These are phyloP conservation scores for Microhierax caerulescens DNA, from an alignment of 2,797 vertebrate species.

Conservation along the genomic window DNA sequence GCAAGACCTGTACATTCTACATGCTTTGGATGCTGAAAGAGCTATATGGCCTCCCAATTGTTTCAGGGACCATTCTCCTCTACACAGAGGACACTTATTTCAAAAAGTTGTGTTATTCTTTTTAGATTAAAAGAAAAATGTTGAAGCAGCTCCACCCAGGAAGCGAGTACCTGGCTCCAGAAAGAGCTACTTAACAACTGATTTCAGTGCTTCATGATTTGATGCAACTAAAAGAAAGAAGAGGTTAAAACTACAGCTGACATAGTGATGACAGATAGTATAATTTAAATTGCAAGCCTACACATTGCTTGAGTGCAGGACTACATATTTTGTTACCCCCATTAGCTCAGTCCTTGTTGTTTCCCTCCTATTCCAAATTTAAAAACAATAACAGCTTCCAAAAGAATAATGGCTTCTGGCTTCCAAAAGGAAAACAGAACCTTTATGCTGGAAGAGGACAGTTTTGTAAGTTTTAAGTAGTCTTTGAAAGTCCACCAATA, in stretches of 20 bases:
- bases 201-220: not conserved
- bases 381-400: too few species aligned
- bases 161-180: not conserved
- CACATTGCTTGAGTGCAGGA: not conserved
- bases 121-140: not conserved
- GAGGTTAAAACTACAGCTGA: not conserved
- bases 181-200: not conserved
- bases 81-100: not conserved
- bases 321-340: not conserved
- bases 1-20: not conserved
- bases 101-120: not conserved
- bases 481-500: not conserved
- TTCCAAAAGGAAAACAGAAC: not conserved
- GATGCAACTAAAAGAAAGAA: not conserved
- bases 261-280: not conserved
- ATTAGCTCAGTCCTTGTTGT: not conserved
- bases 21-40: too few species aligned
- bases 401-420: too few species aligned
- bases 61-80: not conserved
- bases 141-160: not conserved
- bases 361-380: not conserved
- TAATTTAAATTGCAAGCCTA: not conserved
- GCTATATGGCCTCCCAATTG: fast-evolving
- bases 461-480: not conserved
- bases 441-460: not conserved